Evolutionary conservation across 2,113 vertebrate species (phyloP), one percentile per base, ranked within the genome.

Genomic region (Cacatua alba): DNA sequence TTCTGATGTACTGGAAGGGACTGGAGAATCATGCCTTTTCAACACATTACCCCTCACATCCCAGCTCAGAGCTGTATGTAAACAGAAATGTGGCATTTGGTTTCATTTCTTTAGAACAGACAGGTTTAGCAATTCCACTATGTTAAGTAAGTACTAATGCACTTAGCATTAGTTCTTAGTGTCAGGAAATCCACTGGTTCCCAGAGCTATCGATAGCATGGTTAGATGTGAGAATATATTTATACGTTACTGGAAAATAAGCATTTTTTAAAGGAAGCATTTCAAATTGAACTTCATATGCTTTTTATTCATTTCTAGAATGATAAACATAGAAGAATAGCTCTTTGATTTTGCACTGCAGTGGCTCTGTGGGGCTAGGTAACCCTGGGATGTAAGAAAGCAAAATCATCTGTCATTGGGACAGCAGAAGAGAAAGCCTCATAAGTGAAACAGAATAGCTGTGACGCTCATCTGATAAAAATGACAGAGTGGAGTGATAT

Each of bases 91-190:
- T 87, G 78, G 59, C 91, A 33, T 82, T 90, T 90, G 84, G 59
- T 90, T 94, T 95, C 72, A 92, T 95, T 94, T 91, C 68, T 90
- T 90, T 92, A 96, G 91, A 76, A 88, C 74, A 74, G 91, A 76
- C 93, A 88, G 76, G 85, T 88, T 69, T 35, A 93, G 84, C 80
- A 85, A 88, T 92, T 86, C 92, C 87, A 92, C 67, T 65, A 60
- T 53, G 57, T 71, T 76, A 91, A 95, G 86, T 83, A 71, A 95
- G 80, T 82, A 71, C 75, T 79, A 80, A 94, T 57, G 67, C 80
- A 89, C 44, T 80, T 51, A 39, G 26, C 21, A 2, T 88, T 62
- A 77, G 53, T 86, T 59, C 84, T 92, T 82, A 83, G 57, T 93
- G 84, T 95, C 92, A 96, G 87, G 79, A 97, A 97, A 94, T 92